Base-by-base conservation (phyloP, 2,113 vertebrate species). In the Setophaga kirtlandii region DNA sequence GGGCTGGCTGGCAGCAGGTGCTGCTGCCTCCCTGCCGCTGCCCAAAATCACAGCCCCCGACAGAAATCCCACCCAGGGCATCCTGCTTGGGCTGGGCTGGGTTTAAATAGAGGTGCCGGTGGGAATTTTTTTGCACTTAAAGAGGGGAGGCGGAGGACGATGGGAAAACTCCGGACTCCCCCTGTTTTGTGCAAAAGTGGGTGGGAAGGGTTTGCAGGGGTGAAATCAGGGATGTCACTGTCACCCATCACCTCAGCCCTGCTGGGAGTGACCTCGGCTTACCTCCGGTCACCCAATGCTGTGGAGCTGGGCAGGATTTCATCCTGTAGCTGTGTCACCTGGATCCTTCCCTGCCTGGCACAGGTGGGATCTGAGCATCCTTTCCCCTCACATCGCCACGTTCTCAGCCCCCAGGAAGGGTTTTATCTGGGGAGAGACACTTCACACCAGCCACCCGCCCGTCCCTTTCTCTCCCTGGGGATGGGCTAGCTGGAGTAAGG, bases 1-100 rank as follows among this genome's bases (percentile, higher is more conserved):
- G 18, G 83, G 81, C 67, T 2, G 25, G 76, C 63, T 31, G 89
- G 86, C 95, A 87, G 92, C 94, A 94, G 94, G 94, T 93, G 93
- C 70, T 71, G 10, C 88, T 96, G 91, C 73, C 62, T 78, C 55
- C 60, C 68, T 10, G 47, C 68, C 10, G 12, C 69, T 55, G 80
- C 84, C 74, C 24, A 31, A 83, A 93, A 89, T 55, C 87, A 23
- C 73, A 35, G 89, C 58, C 77, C 95, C 65, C 2, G 11, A 22
- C 7, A 15, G 9, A 53, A 33, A 49, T 22, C 31, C 55, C 69
- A 62, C 68, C 47, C 62, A 18, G 47, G 68, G 33, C 13, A 53
- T 46, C 83, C 75, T 83, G 28, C 78, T 35, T 23, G 49, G 62
- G 9, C 53, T 9, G 18, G 16, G 13, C 24, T 77, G 71, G 6